A percentile compares a stretch with the other conserved stretches of the same genome.
Conservation (phyloP, 2,113 vertebrate genomes). For the Jaculus jaculus region DNA sequence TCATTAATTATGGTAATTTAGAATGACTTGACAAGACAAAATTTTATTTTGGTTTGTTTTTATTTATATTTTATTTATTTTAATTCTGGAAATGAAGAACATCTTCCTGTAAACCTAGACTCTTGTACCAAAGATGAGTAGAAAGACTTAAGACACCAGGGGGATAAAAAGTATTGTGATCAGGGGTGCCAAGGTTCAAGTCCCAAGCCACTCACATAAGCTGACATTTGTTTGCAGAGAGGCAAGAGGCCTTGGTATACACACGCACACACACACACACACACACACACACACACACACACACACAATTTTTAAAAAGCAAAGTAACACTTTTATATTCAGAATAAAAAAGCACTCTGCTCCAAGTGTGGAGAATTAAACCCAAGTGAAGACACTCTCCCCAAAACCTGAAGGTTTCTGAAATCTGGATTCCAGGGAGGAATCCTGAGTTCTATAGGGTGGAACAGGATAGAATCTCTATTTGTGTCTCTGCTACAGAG, state of each 20-base stretch:
- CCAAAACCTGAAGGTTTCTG: background rate
- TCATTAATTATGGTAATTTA: background rate
- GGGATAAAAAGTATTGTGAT: background rate
- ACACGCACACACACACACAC: no score
- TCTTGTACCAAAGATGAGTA: background rate
- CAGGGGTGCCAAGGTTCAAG: no score
- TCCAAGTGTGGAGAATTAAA: background rate
- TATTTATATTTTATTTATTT: slow-evolving; percentile 8
- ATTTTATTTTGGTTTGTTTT: background rate
- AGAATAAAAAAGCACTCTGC: background rate
- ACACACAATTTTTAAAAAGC: no score
- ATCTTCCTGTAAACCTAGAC: background rate
- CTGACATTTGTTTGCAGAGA: no score
- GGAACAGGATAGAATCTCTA: background rate
- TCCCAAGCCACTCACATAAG: no score
- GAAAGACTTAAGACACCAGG: background rate
- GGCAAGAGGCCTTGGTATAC: no score
- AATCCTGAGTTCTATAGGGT: background rate
- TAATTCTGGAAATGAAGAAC: slow-evolving; percentile 1
- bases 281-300: no score
- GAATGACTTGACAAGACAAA: slow-evolving; percentile 15
- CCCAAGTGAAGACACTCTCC: background rate
- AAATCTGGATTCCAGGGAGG: background rate
- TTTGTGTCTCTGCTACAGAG: background rate
- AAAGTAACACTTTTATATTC: background rate